Conservation (phyloP, 2,888 invertebrate genomes). For the Lycaena phlaeas region DNA sequence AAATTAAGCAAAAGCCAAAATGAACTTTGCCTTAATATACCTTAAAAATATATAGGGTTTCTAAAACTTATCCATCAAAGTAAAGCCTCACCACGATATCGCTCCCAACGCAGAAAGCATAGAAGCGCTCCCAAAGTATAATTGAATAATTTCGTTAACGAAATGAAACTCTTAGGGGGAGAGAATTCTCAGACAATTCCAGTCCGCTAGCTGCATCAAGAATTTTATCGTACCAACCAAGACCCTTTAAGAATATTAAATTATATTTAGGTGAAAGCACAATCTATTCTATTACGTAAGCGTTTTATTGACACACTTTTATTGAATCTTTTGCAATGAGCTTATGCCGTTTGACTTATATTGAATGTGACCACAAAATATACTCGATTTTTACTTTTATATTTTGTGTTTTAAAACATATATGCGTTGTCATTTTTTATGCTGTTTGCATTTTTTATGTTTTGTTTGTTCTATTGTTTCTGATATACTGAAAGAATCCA, state of each 20-base stretch:
- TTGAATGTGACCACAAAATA: no score
- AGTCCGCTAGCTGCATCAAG: constrained; percentile 50
- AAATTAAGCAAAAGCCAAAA: no score
- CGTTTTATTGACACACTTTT: constrained; percentile 1
- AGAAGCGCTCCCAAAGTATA: constrained; percentile 32
- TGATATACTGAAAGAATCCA: no score
- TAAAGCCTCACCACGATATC: background rate
- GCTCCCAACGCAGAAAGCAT: constrained; percentile 8
- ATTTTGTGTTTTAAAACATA: no score
- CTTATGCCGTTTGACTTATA: no score
- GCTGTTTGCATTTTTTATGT: no score
- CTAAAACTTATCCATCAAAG: constrained; percentile 1
- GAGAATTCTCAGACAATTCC: constrained; percentile 45
- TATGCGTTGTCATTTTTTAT: no score
- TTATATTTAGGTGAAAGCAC: constrained; percentile 21
- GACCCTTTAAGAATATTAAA: constrained; percentile 24
- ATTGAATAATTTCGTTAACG: constrained; percentile 65
- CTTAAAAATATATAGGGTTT: no score
- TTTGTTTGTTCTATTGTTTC: no score
- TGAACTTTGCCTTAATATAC: no score
- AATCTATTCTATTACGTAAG: constrained; percentile 12
- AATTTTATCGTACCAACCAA: constrained; percentile 43
- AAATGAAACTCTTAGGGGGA: constrained; percentile 46
- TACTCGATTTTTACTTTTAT: no score
- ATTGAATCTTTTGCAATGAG: background rate